phyloP scores from a whole-genome alignment of 2,888 invertebrate species.

The Idaea aversata region DNA sequence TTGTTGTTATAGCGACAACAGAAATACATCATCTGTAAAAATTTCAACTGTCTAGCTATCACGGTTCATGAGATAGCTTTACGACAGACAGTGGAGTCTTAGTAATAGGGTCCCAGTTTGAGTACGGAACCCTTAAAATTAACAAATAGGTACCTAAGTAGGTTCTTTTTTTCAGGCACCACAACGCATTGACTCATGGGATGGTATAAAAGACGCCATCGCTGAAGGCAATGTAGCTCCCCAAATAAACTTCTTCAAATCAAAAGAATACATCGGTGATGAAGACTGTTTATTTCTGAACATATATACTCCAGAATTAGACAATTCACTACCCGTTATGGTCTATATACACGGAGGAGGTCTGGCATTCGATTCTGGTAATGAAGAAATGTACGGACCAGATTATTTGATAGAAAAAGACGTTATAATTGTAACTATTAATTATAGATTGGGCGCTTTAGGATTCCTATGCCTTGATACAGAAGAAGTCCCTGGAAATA shows the following conservation, averaged over 20 bases:
- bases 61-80: no score
- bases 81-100: no score
- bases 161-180: slow-evolving; percentile 71
- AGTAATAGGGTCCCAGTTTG: no score
- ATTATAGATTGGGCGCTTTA: slow-evolving; percentile 42
- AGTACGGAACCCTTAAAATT: no score
- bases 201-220: slow-evolving; percentile 80
- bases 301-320: slow-evolving; percentile 82
- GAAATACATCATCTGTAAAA: no score
- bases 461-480: slow-evolving; percentile 43
- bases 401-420: slow-evolving; percentile 39
- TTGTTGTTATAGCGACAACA: no score
- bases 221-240: slow-evolving; percentile 82
- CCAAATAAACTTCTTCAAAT: slow-evolving; percentile 71
- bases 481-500: slow-evolving; percentile 42
- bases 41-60: no score
- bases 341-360: slow-evolving; percentile 40
- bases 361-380: slow-evolving; percentile 37
- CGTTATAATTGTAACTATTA: slow-evolving; percentile 40
- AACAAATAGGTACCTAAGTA: no score
- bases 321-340: slow-evolving; percentile 28
- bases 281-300: slow-evolving; percentile 87
- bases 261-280: slow-evolving; percentile 69
- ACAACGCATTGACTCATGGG: slow-evolving; percentile 78
- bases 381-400: slow-evolving; percentile 35